Evolutionary conservation across 2,797 vertebrate genomes (phyloP).

Genomic region (Margarornis squamiger): DNA sequence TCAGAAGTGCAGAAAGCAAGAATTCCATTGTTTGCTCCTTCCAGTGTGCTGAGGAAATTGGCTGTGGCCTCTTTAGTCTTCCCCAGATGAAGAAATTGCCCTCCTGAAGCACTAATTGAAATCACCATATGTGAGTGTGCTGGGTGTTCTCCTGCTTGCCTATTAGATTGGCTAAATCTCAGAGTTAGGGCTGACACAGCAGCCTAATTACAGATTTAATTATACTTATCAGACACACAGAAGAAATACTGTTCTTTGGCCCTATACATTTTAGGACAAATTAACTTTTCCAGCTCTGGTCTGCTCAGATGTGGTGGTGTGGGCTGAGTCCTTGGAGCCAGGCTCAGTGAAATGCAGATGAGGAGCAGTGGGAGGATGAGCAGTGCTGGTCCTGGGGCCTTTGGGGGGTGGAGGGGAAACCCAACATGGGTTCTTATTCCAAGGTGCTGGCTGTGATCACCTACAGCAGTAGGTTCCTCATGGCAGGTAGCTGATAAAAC

Average conservation of each 20-base stretch:
- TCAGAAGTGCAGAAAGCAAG: neutral
- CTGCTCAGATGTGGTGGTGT: neutral
- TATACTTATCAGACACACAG: neutral
- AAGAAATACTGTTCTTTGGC: neutral
- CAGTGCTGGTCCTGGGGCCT: neutral
- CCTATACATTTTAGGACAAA: neutral
- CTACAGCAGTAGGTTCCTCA: neutral
- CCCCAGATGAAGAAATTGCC: conserved; percentile 30
- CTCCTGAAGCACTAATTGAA: conserved; percentile 37
- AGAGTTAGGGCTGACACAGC: neutral
- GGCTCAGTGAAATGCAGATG: neutral
- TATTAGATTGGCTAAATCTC: neutral
- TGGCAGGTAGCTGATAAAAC: neutral
- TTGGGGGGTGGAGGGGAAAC: neutral
- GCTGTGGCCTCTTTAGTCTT: neutral
- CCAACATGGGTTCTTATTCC: neutral
- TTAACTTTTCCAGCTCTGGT: neutral
- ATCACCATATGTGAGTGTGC: neutral
- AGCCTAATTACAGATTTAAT: conserved; percentile 46
- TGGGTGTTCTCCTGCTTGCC: conserved; percentile 23
- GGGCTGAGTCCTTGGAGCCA: neutral
- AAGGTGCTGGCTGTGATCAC: neutral
- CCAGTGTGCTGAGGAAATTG: neutral
- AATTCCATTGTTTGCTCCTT: neutral
- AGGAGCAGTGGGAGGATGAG: neutral